Evolutionary conservation across 2,113 vertebrate genomes (phyloP).

Genomic region (Pluvianellus socialis): DNA sequence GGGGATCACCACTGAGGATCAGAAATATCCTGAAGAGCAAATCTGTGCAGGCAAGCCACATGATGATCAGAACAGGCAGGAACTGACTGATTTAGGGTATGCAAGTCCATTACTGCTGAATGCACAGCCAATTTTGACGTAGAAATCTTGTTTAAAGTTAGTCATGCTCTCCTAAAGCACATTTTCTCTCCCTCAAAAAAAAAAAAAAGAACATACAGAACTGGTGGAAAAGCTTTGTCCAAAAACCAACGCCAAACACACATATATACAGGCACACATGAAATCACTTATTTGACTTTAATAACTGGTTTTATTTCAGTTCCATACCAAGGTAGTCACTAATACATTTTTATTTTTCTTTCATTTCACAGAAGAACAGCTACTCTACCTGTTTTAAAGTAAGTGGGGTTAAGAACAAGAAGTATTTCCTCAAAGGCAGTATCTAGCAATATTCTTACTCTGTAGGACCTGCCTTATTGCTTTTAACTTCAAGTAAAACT

Average conservation of each 20-base stretch:
- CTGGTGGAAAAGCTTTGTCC: background rate
- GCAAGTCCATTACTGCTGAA: background rate
- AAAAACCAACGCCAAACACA: background rate
- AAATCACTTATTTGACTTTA: background rate
- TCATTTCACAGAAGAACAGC: background rate
- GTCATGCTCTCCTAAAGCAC: background rate
- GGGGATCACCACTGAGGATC: background rate
- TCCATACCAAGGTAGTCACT: background rate
- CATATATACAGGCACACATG: accelerated
- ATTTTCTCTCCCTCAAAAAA: background rate
- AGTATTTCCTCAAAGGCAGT: background rate
- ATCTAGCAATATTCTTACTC: background rate
- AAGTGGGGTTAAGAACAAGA: background rate
- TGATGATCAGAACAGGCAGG: background rate
- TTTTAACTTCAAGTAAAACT: background rate
- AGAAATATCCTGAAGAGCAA: background rate
- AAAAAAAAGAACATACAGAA: background rate
- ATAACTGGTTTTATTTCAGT: background rate
- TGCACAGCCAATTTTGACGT: background rate
- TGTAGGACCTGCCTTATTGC: background rate
- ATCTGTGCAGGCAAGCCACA: background rate
- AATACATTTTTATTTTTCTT: background rate
- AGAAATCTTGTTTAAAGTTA: background rate
- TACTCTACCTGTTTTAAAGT: background rate
- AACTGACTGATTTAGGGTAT: background rate